These are phyloP conservation scores for Chlorodrepanis virens DNA, from an alignment of 2,113 vertebrate genomes.

Conservation along the genomic window DNA sequence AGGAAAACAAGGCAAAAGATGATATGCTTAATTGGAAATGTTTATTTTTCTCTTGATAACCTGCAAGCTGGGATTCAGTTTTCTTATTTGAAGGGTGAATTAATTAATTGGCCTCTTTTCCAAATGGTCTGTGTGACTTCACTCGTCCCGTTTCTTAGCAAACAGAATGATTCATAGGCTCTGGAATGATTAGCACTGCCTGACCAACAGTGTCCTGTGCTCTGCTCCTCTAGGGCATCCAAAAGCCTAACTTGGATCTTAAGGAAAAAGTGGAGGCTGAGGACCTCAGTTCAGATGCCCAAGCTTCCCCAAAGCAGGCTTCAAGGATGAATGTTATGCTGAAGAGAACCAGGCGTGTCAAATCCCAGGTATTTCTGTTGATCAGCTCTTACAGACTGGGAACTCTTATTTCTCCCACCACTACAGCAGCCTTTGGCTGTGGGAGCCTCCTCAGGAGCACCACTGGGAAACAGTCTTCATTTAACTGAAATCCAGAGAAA, in stretches of 20 bases:
- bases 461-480: background rate
- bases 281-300: constrained; percentile 70
- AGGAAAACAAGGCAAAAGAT: background rate
- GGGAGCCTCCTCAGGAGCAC: background rate
- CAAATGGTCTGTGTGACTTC: background rate
- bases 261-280: constrained; percentile 79
- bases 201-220: constrained; percentile 40
- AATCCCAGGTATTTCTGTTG: constrained; percentile 74
- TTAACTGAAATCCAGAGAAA: background rate
- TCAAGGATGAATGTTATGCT: constrained; percentile 73
- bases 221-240: constrained; percentile 75
- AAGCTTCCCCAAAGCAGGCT: constrained; percentile 71
- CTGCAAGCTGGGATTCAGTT: background rate
- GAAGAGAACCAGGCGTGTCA: constrained; percentile 79
- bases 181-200: background rate
- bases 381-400: background rate
- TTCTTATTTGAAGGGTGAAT: background rate
- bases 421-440: background rate
- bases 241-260: constrained; percentile 76
- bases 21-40: background rate
- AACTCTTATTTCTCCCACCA: background rate
- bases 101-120: background rate
- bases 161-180: background rate
- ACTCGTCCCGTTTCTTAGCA: background rate
- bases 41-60: background rate